These are phyloP conservation scores for Leptinotarsa rubiginosa DNA, from an alignment of 2,888 invertebrate genomes.

Conservation along the genomic window DNA sequence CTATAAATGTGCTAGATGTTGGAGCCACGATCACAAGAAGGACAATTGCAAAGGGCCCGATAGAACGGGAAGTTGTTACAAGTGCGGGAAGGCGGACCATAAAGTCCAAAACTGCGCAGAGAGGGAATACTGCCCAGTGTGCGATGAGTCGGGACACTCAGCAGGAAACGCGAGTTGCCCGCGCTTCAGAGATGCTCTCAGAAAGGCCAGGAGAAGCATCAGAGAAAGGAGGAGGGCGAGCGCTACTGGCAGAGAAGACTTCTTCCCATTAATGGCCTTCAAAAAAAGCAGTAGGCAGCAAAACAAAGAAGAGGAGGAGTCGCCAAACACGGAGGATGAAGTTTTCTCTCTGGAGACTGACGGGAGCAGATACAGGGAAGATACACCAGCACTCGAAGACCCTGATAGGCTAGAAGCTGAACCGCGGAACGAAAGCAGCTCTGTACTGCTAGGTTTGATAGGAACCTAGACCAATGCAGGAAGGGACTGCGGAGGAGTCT, in stretches of 20 bases:
- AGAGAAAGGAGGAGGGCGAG: not conserved
- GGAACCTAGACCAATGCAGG: not conserved
- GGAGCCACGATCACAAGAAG: not conserved
- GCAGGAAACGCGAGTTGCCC: too few species aligned
- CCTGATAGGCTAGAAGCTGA: not conserved
- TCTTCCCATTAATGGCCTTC: not conserved
- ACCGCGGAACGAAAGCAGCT: not conserved
- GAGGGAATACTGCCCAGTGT: slow-evolving; percentile 14
- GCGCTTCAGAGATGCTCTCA: slow-evolving; percentile 27
- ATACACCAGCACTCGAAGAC: not conserved
- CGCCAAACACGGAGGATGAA: too few species aligned
- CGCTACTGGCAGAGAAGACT: not conserved
- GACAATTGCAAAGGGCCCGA: not conserved
- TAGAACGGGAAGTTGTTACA: not conserved
- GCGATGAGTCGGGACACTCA: slow-evolving; percentile 15
- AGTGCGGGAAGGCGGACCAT: slow-evolving; percentile 10
- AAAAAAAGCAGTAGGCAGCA: too few species aligned
- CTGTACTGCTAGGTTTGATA: not conserved
- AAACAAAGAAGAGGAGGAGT: too few species aligned
- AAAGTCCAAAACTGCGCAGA: not conserved
- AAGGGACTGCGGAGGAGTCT: not conserved
- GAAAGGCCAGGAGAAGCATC: not conserved
- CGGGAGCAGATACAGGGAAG: not conserved
- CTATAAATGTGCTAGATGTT: not conserved
- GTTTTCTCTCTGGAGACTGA: not conserved